Evolutionary conservation across 2,113 vertebrate species (phyloP), one percentile per base, ranked within the genome.

Genomic region (Grantiella picta): DNA sequence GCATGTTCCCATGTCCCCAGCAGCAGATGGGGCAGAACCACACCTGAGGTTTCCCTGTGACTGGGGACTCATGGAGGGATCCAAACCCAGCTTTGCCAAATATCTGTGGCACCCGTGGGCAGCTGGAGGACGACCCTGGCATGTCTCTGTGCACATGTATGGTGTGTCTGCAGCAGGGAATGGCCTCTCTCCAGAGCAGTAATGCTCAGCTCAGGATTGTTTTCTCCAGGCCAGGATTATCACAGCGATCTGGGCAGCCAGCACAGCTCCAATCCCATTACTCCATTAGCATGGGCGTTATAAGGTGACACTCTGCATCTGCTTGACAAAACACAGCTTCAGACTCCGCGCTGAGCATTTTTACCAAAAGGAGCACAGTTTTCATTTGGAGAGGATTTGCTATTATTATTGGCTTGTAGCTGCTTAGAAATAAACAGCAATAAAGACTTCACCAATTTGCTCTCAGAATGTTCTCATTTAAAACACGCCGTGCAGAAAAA

Each of bases 381-480:
- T 68, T 80, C 52, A 25, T 86, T 94, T 88, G 53, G 52, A 92
- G 96, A 75, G 59, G 92, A 92, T 96, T 93, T 96, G 89, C 96
- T 49, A 33, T 91, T 87, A 96, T 94, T 92, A 92, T 95, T 94
- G 94, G 95, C 92, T 96, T 93, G 90, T 71, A 23, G 88, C 88
- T 94, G 94, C 93, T 57, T 72, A 91, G 92, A 95, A 94, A 92
- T 87, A 97, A 94, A 92, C 83, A 77, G 90, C 94, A 89, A 91
- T 95, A 97, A 97, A 96, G 80, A 93, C 86, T 11, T 94, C 77
- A 65, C 93, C 96, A 95, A 95, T 97, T 97, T 94, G 78, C 92
- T 96, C 93, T 76, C 76, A 72, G 94, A 93, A 89, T 82, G 96
- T 93, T 97, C 97, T 92, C 94, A 85, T 97, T 89, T 96, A 95